Evolutionary conservation across 2,113 vertebrate species (phyloP).

Genomic region (Alexandromys fortis): DNA sequence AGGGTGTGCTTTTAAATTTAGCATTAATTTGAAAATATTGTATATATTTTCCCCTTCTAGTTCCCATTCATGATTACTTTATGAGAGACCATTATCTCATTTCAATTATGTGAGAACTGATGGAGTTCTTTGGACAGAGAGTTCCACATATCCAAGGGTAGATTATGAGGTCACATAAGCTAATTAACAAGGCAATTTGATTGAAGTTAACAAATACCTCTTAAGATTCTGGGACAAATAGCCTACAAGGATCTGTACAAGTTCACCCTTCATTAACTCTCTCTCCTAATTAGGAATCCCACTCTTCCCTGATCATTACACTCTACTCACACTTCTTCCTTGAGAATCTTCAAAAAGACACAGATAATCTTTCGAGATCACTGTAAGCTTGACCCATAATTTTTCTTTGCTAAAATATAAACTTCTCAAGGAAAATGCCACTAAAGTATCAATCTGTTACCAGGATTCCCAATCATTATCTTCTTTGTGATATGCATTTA

Average conservation of each 20-base stretch:
- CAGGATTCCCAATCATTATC: neutral
- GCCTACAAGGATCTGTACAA: neutral
- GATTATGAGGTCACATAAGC: neutral
- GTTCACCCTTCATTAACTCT: constrained; percentile 13
- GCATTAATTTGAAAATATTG: neutral
- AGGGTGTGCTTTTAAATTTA: neutral
- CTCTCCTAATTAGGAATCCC: neutral
- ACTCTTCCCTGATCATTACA: neutral
- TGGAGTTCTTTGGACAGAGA: neutral
- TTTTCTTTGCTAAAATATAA: neutral
- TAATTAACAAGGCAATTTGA: neutral
- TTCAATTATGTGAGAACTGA: neutral
- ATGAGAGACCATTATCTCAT: neutral
- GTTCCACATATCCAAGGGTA: neutral
- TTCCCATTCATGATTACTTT: constrained; percentile 2
- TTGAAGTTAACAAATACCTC: neutral
- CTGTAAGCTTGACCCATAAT: neutral
- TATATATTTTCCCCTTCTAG: neutral
- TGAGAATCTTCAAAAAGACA: neutral
- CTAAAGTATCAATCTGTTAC: neutral
- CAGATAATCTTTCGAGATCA: neutral
- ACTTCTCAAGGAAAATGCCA: neutral
- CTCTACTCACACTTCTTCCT: constrained; percentile 26
- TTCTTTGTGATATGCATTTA: neutral
- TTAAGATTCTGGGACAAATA: neutral